Conservation (phyloP, 2,113 vertebrate species). For the Amia ocellicauda region DNA sequence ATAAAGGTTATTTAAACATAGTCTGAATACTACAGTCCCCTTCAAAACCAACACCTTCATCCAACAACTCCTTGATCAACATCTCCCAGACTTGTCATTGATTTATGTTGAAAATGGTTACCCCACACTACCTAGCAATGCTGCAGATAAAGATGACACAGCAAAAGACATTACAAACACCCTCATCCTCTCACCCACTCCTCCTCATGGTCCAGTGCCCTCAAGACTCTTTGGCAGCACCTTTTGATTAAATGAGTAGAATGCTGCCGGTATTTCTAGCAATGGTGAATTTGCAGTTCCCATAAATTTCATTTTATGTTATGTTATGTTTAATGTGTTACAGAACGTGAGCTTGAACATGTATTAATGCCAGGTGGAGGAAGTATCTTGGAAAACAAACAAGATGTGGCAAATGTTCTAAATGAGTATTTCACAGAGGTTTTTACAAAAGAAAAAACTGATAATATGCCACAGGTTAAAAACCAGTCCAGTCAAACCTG, state of each 20-base stretch:
- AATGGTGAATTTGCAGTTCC: neutral
- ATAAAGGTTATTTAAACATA: too few relatives aligned
- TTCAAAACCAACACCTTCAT: too few relatives aligned
- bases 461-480: too few relatives aligned
- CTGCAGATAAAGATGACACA: neutral
- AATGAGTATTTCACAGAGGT: too few relatives aligned
- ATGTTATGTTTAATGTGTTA: neutral
- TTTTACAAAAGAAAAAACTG: too few relatives aligned
- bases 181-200: neutral
- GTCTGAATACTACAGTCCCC: too few relatives aligned
- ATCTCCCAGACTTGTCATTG: too few relatives aligned
- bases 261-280: neutral
- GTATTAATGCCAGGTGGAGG: neutral
- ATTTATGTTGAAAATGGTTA: neutral
- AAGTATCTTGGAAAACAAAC: too few relatives aligned
- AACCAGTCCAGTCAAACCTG: too few relatives aligned
- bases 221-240: neutral
- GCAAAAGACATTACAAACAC: neutral
- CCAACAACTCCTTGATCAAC: too few relatives aligned
- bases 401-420: too few relatives aligned
- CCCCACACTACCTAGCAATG: neutral
- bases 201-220: neutral
- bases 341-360: neutral
- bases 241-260: neutral
- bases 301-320: neutral